phyloP scores from a whole-genome alignment of 1,140 invertebrate genomes.

The Drosophila gunungcola region DNA sequence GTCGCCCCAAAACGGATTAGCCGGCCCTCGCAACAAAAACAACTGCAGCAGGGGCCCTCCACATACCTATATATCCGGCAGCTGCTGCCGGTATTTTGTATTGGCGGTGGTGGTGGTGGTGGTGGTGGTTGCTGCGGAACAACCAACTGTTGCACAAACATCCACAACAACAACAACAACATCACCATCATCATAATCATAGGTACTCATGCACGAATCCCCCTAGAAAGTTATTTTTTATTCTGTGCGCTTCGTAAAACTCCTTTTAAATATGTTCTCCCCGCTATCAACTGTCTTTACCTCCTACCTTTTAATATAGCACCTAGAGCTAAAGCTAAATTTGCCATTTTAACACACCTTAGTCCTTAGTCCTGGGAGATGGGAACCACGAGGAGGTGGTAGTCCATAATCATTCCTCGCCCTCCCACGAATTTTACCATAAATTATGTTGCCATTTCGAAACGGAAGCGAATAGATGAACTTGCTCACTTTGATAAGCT shows the following conservation, averaged over 20 bases:
- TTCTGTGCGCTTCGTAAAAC: conserved; percentile 1
- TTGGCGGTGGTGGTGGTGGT: not conserved
- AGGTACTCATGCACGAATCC: conserved; percentile 2
- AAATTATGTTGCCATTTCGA: conserved; percentile 33
- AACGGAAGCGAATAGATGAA: conserved; percentile 25
- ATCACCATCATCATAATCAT: conserved; percentile 2
- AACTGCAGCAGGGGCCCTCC: conserved; percentile 10
- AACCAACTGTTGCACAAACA: conserved; percentile 51
- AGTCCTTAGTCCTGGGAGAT: not conserved
- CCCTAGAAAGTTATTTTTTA: not conserved
- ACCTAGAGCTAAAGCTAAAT: conserved; percentile 30
- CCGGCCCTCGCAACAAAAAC: conserved; percentile 5
- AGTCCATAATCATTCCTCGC: conserved; percentile 4
- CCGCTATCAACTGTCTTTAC: conserved; percentile 4
- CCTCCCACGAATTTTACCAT: conserved; percentile 8
- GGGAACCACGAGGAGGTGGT: not conserved
- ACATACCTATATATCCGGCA: conserved; percentile 47
- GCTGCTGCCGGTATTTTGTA: conserved; percentile 27
- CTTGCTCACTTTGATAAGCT: conserved; percentile 39
- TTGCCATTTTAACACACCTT: conserved; percentile 12
- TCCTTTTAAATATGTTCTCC: not conserved
- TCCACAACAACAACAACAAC: conserved; percentile 2
- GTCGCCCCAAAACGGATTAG: conserved; percentile 85
- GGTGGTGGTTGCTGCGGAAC: conserved; percentile 40
- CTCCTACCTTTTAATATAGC: conserved; percentile 16